These are phyloP conservation scores for Caenorhabditis sp. DNA, from an alignment of 2,888 invertebrate species.

Conservation along the genomic window DNA sequence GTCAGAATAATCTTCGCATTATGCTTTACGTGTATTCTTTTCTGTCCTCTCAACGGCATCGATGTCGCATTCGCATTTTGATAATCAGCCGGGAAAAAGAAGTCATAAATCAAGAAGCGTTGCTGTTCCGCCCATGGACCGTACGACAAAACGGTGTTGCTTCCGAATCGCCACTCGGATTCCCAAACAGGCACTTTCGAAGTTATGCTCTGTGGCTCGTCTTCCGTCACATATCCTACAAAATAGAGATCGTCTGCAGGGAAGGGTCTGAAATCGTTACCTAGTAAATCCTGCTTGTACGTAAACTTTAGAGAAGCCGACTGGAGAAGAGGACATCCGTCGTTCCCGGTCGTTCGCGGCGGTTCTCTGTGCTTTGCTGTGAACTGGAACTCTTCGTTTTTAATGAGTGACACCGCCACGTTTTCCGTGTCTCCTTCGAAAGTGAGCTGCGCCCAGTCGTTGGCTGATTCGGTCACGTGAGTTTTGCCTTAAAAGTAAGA, in stretches of 20 bases:
- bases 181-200: constrained; percentile 75
- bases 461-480: constrained; percentile 83
- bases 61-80: constrained; percentile 57
- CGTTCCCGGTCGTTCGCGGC: constrained; percentile 91
- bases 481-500: constrained; percentile 61
- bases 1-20: constrained; percentile 88
- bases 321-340: constrained; percentile 94
- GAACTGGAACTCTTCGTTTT: constrained; percentile 93
- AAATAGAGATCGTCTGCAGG: too few species aligned
- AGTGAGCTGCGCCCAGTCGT: constrained; percentile 69
- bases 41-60: constrained; percentile 62
- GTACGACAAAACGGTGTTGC: constrained; percentile 95
- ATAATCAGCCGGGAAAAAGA: constrained; percentile 88
- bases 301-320: constrained; percentile 94
- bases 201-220: constrained; percentile 59
- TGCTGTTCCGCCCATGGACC: constrained; percentile 99
- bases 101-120: constrained; percentile 92
- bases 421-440: constrained; percentile 85
- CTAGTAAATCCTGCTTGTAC: constrained; percentile 97
- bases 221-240: constrained; percentile 55
- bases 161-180: constrained; percentile 84
- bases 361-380: constrained; percentile 83
- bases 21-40: constrained; percentile 74
- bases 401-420: constrained; percentile 93
- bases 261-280: too few species aligned